Conservation (phyloP, 2,888 invertebrate genomes). For the Abrostola tripartita region DNA sequence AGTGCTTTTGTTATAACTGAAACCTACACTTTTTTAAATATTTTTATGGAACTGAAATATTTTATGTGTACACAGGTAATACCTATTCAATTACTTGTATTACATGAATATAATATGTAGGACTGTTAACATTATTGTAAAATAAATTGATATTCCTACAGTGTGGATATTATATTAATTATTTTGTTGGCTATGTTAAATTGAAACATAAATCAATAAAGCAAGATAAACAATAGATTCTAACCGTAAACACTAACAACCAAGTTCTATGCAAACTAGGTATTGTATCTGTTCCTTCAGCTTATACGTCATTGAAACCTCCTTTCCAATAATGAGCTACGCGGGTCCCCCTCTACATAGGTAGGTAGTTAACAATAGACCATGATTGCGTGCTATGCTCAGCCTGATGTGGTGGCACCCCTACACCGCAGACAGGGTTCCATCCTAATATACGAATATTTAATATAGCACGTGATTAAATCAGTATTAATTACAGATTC, state of each 20-base stretch:
- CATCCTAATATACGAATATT: conserved; percentile 66
- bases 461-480: conserved; percentile 66
- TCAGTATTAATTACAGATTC: conserved; percentile 65
- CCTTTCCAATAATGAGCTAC: conserved; percentile 45
- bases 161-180: too few relatives aligned
- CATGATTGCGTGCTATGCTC: conserved; percentile 73
- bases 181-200: too few relatives aligned
- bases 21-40: too few relatives aligned
- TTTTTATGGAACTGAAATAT: too few relatives aligned
- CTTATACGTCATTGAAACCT: conserved; percentile 28
- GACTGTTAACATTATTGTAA: too few relatives aligned
- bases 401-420: conserved; percentile 69
- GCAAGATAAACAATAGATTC: too few relatives aligned
- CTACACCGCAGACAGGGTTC: conserved; percentile 59
- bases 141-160: too few relatives aligned
- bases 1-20: neutral
- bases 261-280: neutral
- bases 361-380: conserved; percentile 67
- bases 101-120: too few relatives aligned
- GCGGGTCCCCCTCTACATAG: conserved; percentile 22
- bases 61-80: too few relatives aligned
- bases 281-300: conserved; percentile 10
- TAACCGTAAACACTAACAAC: neutral
- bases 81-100: too few relatives aligned
- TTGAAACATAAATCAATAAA: too few relatives aligned